Evolutionary conservation across 1,140 invertebrate species (phyloP), one percentile per base, ranked within the genome.

Genomic region (Drosophila varians): DNA sequence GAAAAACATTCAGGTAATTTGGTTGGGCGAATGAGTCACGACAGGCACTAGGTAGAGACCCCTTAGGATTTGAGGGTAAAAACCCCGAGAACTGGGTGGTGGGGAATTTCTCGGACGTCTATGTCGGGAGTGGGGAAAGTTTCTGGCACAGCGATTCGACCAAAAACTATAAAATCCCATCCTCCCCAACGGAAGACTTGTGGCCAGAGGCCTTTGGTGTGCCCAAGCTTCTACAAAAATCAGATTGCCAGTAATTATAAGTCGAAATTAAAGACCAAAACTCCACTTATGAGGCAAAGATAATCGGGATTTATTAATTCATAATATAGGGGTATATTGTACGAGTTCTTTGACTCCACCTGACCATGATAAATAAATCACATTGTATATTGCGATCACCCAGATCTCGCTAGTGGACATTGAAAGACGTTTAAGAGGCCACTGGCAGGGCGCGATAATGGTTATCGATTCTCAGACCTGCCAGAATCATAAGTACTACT

Each of bases 371-470:
- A 16, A 14, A 28, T 66, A 46, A 66, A 34, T 53, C 46, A 66
- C 12, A 18, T 65, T 18, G 38, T 40, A 23, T 48, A 36, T 28
- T 25, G 11, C 8, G 14, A 19, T 25, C 28, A 9, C 8, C 38
- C 12, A 2, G 36, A 64, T 47, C 23, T 48, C 43, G 47, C 43
- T 14, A 47, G 5, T 16, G 49, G 21, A 16, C 31, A 53, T 36
- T 34, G 38, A 34, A 14, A 19, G 26, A 19, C 8, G 12, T 65
- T 65, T 34, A 25, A 47, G 28, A 46, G 42, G 60, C 55, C 45
- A 57, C 54, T 56, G 54, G 43, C 25, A 31, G 16, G 42, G 28
- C 36, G 7, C 52, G 64, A 68, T 68, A 66, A 53, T 66, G 61
- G 36, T 45, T 68, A 68, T 68, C 61, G 9, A 60, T 45, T n/a